Conservation (phyloP, 2,797 vertebrate species). For the Champsocephalus gunnari region DNA sequence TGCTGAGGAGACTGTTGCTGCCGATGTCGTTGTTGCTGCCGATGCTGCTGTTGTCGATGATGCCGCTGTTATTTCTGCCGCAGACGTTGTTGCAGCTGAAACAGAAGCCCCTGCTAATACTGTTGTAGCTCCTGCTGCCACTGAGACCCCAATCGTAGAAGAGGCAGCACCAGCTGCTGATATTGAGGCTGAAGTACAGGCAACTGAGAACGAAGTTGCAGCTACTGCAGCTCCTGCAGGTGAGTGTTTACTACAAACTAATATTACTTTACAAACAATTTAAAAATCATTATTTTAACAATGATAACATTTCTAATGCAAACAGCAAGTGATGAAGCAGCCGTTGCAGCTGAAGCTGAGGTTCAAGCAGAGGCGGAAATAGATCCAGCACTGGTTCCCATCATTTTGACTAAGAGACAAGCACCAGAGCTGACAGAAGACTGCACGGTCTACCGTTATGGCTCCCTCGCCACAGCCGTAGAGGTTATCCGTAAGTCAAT, state of each 20-base stretch:
- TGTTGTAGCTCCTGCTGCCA: constrained; percentile 52
- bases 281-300: background rate
- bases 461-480: constrained; percentile 88
- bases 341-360: constrained; percentile 58
- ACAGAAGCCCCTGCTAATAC: constrained; percentile 64
- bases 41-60: constrained; percentile 11
- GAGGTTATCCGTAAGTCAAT: constrained; percentile 91
- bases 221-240: constrained; percentile 70
- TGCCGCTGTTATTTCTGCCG: constrained; percentile 23
- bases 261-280: background rate
- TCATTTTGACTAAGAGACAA: constrained; percentile 90
- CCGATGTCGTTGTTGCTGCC: constrained; percentile 5
- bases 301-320: background rate
- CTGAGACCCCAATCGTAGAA: constrained; percentile 55
- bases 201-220: constrained; percentile 67
- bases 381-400: constrained; percentile 70
- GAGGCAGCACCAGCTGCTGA: constrained; percentile 51
- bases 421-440: constrained; percentile 80
- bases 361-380: constrained; percentile 61
- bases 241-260: constrained; percentile 24
- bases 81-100: constrained; percentile 52
- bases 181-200: constrained; percentile 68
- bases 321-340: constrained; percentile 39
- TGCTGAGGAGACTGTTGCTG: background rate
- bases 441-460: constrained; percentile 92